Base-by-base conservation (phyloP, 2,888 invertebrate genomes). In the Pseudeuparius sepicola region DNA sequence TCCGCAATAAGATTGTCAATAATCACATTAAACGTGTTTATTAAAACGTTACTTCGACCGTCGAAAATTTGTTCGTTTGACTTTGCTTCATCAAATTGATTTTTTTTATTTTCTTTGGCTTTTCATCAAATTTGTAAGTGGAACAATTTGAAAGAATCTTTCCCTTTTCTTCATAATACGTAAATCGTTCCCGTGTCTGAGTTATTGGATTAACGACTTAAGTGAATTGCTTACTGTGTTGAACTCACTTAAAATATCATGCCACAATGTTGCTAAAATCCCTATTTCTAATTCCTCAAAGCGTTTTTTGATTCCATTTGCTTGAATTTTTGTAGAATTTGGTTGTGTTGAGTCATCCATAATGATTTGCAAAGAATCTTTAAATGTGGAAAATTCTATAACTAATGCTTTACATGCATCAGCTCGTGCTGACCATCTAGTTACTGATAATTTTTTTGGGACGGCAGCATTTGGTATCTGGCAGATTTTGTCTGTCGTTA, bases 351-450 rank as follows among this genome's bases (percentile, higher is more conserved):
- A 14, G 14, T 27, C 27, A 10, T 27, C 14, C 14, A 7, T 15
- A 15, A 27, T 12, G 9, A 12, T 9, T 27, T 27, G n/a, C 14
- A 27, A 27, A n/a, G 27, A 27, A 13, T 32, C 14, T 12, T 24
- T 24, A 15, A 35, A 15, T 14, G 18, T 30, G 6, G 35, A 10
- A 23, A 29, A 24, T 5, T 15, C 14, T 14, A 29, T 13, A 4
- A 24, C 15, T 24, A 35, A 35, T 18, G 35, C 15, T 14, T 18
- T 35, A n/a, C 28, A 15, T 4, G 11, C 13, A 9, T 35, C 35
- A 7, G 24, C 24, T 14, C 35, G 20, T 16, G 35, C 35, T n/a
- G n/a, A n/a, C n/a, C n/a, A n/a, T n/a, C n/a, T n/a, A n/a, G n/a
- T n/a, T n/a, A n/a, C n/a, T n/a, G n/a, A n/a, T n/a, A n/a, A n/a